Base-by-base conservation (phyloP, 2,888 invertebrate genomes). In the Apamea epomidion region DNA sequence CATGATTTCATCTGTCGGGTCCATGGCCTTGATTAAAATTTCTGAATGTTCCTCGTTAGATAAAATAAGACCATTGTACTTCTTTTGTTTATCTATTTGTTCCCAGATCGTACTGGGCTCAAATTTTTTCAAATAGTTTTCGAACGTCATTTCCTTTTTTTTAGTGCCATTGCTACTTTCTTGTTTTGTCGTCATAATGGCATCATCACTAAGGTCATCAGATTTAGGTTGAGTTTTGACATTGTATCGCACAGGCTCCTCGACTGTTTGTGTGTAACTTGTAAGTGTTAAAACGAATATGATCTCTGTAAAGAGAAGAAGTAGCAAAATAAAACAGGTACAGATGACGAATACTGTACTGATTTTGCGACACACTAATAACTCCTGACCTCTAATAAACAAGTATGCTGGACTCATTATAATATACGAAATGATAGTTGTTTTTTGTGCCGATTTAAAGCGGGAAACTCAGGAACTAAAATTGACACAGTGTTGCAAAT, bases 1-100 rank as follows among this genome's bases (percentile, higher is more conserved):
- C 6, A 95, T 73, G 1, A 95, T 80, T 6, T 94, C 93, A 5
- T 94, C 94, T 0, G 92, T 91, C 32, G 86, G 82, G 45, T 95
- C 95, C 5, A 95, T 91, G 0, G 86, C 87, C 6, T 88, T 70
- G 1, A 90, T 72, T 76, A 95, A 89, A 1, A 85, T 78, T 5
- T 93, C 89, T 29, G 91, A 87, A 74, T 92, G 91, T 3, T 93
- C 85, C 8, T 79, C 64, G 0, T 87, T 14, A 0, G 91, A 85
- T 7, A 87, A 81, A 18, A 92, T 89, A 3, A 71, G 72, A 6
- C 87, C 76, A 1, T 73, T 74, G 32, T 78, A 76, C 73, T 90
- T 91, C 29, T 90, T 90, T 64, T 83, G 83, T 42, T 89, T 89
- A 12, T 92, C 90, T 0, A 95, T 85, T 60, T 88, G 86, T 12